Base-by-base conservation (phyloP, 2,888 invertebrate species). In the Acleris holmiana region DNA sequence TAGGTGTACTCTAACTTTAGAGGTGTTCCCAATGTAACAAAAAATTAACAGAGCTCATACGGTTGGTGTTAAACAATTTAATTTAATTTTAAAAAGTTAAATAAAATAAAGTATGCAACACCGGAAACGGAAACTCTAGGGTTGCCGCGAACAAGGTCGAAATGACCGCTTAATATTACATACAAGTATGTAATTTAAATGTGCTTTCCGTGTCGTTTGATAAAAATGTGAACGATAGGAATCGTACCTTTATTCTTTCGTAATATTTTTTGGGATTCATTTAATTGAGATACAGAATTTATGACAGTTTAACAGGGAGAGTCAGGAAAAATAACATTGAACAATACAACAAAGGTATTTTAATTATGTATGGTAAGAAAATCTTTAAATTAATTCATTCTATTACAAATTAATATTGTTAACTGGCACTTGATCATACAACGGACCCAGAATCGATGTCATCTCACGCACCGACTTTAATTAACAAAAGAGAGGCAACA, bases 1-100 rank as follows among this genome's bases (percentile, higher is more conserved):
- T n/a, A n/a, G n/a, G n/a, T n/a, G n/a, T n/a, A n/a, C n/a, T n/a
- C n/a, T n/a, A n/a, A n/a, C n/a, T 46, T 29, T 17, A 17, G 41
- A 65, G 54, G 64, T 65, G 48, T 65, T 53, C 49, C 23, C 40
- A 40, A 53, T 54, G 49, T 59, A 56, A 46, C 19, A 54, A 64
- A 59, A 21, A 55, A 54, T 59, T 59, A 49, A 44, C 44, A 23
- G 46, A 29, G 41, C 54, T 21, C 59, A 54, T 55, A 65, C 49
- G 59, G 54, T 65, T 65, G 48, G 25, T 29, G 29, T 63, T 41
- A 54, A 59, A 55, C 54, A 55, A 55, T 65, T 65, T 65, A 40
- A 65, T 65, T 65, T 54, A 35, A 59, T 49, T 65, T 49, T 54
- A 54, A 59, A 65, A 59, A 59, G 64, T 55, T 64, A 29, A 54